Base-by-base conservation (phyloP, 2,888 invertebrate genomes). In the Rotaria sp. region DNA sequence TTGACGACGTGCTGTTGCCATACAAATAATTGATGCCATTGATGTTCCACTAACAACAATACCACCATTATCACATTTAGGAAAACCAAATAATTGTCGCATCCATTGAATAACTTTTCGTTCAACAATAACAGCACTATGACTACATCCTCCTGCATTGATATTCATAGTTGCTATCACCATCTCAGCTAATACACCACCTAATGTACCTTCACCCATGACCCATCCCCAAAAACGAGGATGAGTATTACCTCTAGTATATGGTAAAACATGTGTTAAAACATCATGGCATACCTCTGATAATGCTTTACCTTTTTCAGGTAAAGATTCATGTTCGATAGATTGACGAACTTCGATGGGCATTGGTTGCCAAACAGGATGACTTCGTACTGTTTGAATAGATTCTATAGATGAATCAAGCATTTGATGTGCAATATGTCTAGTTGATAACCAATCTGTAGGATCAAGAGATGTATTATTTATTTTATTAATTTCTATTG, bases 171-270 rank as follows among this genome's bases (percentile, higher is more conserved):
- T 80, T 80, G 80, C 8, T 3, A 26, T 13, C 13, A 80, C n/a
- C 80, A 80, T 80, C 11, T 80, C 80, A n/a, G 80, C 80, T 80
- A 80, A n/a, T 80, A 80, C 11, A 13, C 80, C 80, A 15, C 80
- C 80, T 1, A 80, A 26, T n/a, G 80, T 80, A 15, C 80, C 26
- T 80, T 41, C 80, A 45, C 80, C 80, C 80, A 80, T 80, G 2
- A n/a, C 80, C 80, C 80, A 80, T 26, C 80, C 80, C 45, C 41
- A 80, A 80, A 80, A 80, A 13, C 80, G 80, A 80, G 80, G 80
- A 80, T 80, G 80, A 26, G n/a, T 80, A 80, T 80, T 80, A 2
- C 45, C 45, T 45, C 45, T n/a, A 8, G n/a, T n/a, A 45, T 80
- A 80, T 13, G 80, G 80, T 45, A 45, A 4, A 26, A 80, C 26